Evolutionary conservation across 2,888 invertebrate species (phyloP).

Genomic region (Hirudinaria manillensis): DNA sequence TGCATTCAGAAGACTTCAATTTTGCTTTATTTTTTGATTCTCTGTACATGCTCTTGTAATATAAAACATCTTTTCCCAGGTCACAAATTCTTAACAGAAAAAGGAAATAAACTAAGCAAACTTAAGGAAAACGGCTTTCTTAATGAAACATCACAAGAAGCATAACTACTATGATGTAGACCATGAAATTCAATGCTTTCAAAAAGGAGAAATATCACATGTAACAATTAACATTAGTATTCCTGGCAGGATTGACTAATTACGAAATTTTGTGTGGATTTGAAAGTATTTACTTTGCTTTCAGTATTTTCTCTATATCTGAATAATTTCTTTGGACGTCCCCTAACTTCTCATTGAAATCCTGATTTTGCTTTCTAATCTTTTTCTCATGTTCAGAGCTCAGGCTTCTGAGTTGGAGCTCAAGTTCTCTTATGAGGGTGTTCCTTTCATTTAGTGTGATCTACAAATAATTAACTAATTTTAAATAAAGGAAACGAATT

Average conservation of each 20-base stretch:
- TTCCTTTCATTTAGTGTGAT: not conserved
- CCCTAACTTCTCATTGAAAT: not conserved
- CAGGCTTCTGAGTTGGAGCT: not conserved
- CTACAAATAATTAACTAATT: not conserved
- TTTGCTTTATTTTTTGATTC: constrained; percentile 49
- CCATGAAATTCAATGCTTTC: too few species aligned
- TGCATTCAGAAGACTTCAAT: not conserved
- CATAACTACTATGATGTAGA: too few species aligned
- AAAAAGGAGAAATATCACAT: not conserved
- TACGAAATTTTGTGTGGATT: not conserved
- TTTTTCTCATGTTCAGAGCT: not conserved
- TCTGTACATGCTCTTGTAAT: constrained; percentile 53
- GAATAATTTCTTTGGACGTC: not conserved
- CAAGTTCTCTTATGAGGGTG: not conserved
- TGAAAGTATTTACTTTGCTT: not conserved
- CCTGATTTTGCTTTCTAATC: not conserved
- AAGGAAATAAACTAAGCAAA: not conserved
- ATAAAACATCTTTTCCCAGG: constrained; percentile 52
- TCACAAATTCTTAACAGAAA: constrained; percentile 44
- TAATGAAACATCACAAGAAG: not conserved
- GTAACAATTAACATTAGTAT: not conserved
- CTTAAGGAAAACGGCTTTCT: not conserved
- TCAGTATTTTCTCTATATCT: not conserved
- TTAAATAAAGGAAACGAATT: not conserved
- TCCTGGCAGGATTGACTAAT: not conserved